These are phyloP conservation scores for Chrysogorgia sp. DNA, from an alignment of 92 coral and sea anemone genomes.

Conservation along the genomic window DNA sequence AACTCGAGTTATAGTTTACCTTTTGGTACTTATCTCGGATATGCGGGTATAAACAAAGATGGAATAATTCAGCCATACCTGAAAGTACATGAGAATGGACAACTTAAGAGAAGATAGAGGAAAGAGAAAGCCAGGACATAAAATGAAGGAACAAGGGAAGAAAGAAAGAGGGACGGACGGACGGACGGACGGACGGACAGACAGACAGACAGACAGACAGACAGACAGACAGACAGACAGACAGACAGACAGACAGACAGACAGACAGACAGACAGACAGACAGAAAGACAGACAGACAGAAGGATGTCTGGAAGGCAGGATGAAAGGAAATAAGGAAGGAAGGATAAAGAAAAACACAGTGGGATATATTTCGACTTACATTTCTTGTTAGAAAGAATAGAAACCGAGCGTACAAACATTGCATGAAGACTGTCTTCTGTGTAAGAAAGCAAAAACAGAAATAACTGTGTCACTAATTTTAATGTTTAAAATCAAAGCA, in stretches of 20 bases:
- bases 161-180: background rate
- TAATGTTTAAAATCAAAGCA: background rate
- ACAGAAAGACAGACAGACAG: background rate
- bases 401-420: conserved; percentile 24
- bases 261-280: background rate
- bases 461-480: background rate
- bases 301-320: background rate
- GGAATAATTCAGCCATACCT: conserved; percentile 35
- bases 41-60: conserved; percentile 29
- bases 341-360: background rate
- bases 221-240: background rate
- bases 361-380: conserved; percentile 2
- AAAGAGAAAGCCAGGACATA: background rate
- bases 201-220: background rate
- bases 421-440: conserved; percentile 22
- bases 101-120: too few species aligned
- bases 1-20: background rate
- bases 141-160: conserved; percentile 13
- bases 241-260: background rate
- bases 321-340: conserved; percentile 11
- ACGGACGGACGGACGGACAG: background rate
- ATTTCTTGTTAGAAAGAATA: conserved; percentile 2
- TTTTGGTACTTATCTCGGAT: conserved; percentile 31
- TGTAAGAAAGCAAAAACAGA: background rate
- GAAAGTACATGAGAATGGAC: background rate